phyloP scores from a whole-genome alignment of 1,140 invertebrate species.

The Zelostemma sp. region DNA sequence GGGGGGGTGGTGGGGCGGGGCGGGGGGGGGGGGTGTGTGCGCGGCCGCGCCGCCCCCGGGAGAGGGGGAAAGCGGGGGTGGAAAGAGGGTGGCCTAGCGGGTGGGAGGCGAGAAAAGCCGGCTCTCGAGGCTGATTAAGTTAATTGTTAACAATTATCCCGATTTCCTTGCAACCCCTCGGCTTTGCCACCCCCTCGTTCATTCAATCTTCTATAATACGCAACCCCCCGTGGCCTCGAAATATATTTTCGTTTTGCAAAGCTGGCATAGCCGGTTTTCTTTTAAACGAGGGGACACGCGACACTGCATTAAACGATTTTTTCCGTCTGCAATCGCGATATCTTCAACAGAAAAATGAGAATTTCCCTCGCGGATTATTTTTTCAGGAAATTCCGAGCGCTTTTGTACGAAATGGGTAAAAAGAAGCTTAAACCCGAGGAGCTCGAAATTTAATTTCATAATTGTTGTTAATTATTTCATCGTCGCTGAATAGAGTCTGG shows the following conservation, averaged over 20 bases:
- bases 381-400: too few species aligned
- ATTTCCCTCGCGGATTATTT: too few species aligned
- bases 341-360: too few species aligned
- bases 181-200: constrained; percentile 40
- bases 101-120: constrained; percentile 59
- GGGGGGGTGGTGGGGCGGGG: too few species aligned
- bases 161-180: constrained; percentile 63
- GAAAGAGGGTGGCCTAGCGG: too few species aligned
- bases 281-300: too few species aligned
- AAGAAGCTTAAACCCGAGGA: constrained; percentile 13
- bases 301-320: too few species aligned
- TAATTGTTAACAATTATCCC: constrained; percentile 71
- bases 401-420: constrained; percentile 42
- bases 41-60: too few species aligned
- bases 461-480: constrained; percentile 67
- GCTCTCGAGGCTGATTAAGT: constrained; percentile 68
- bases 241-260: constrained; percentile 43
- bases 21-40: too few species aligned
- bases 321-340: too few species aligned
- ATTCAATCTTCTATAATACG: constrained; percentile 48
- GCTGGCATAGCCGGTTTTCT: constrained; percentile 38
- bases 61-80: too few species aligned
- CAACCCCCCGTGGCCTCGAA: constrained; percentile 35
- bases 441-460: constrained; percentile 61
- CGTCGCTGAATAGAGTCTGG: constrained; percentile 57